A percentile compares a stretch with the other conserved stretches of the same genome.
These are phyloP conservation scores for Actenoides hombroni DNA, from an alignment of 2,113 vertebrate species.

Conservation along the genomic window DNA sequence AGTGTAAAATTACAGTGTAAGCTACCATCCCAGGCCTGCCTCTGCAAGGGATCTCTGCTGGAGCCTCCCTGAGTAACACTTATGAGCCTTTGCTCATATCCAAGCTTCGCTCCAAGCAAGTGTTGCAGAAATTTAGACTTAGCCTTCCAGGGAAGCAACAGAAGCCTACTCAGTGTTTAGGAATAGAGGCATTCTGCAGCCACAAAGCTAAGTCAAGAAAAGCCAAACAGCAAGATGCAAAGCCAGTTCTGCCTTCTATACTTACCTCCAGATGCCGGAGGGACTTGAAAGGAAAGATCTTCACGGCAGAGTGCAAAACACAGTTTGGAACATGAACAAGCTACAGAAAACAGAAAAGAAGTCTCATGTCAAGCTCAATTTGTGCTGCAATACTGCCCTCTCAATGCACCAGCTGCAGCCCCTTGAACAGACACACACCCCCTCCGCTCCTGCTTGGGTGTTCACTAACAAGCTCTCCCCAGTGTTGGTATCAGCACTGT, in stretches of 20 bases:
- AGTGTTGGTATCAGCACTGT: background rate
- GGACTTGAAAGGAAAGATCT: constrained; percentile 95
- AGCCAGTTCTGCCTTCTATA: background rate
- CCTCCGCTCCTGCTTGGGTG: accelerated
- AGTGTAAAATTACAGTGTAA: background rate
- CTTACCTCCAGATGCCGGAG: constrained; percentile 89
- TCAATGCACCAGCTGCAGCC: background rate
- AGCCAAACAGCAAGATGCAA: background rate
- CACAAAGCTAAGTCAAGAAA: background rate
- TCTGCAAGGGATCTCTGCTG: background rate
- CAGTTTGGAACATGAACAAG: constrained; percentile 80
- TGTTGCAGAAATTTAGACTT: background rate
- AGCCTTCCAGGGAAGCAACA: background rate
- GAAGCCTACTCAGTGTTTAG: background rate
- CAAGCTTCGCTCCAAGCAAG: background rate
- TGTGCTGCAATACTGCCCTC: background rate
- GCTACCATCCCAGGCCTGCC: background rate
- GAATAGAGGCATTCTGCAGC: background rate
- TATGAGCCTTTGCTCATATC: background rate
- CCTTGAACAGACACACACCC: background rate
- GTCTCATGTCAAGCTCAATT: background rate
- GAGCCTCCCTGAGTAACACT: background rate
- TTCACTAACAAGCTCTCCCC: background rate
- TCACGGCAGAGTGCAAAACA: constrained; percentile 82
- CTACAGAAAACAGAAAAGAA: constrained; percentile 67